Percentiles rank a stretch among this genome's conserved stretches.
Conservation (phyloP, 2,888 invertebrate species). For the Norana najaformis region DNA sequence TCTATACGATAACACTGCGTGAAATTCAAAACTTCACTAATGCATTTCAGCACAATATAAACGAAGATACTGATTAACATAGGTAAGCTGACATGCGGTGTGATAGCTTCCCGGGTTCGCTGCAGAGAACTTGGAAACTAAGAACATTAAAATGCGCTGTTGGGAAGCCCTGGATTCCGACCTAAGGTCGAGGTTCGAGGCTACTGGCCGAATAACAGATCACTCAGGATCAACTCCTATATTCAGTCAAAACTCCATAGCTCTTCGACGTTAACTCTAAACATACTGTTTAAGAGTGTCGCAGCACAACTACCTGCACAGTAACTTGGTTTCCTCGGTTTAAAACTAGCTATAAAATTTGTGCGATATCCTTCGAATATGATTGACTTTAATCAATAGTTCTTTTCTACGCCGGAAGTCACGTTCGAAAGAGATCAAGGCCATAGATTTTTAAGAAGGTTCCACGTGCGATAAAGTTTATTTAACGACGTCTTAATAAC, state of each 20-base stretch:
- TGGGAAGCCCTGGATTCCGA: neutral
- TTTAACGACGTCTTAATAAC: too few species aligned
- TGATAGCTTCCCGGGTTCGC: neutral
- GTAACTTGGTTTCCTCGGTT: neutral
- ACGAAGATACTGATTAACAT: neutral
- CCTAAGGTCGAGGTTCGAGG: constrained; percentile 7
- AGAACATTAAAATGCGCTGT: neutral
- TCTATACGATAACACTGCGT: too few species aligned
- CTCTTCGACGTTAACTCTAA: neutral
- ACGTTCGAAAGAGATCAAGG: neutral
- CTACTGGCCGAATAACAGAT: too few species aligned
- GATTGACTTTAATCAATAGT: neutral
- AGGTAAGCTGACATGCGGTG: neutral
- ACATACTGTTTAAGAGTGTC: neutral
- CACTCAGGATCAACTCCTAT: neutral
- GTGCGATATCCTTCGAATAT: neutral
- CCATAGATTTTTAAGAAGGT: too few species aligned
- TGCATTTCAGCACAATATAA: neutral
- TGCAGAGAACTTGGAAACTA: neutral
- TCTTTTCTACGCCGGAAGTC: neutral
- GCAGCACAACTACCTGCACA: neutral
- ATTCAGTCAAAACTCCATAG: neutral
- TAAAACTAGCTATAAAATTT: neutral
- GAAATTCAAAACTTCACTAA: neutral
- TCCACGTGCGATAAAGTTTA: too few species aligned